Percentiles rank a stretch among this genome's conserved stretches.
phyloP scores from a whole-genome alignment of 2,797 vertebrate genomes.

The Denticeps clupeoides region DNA sequence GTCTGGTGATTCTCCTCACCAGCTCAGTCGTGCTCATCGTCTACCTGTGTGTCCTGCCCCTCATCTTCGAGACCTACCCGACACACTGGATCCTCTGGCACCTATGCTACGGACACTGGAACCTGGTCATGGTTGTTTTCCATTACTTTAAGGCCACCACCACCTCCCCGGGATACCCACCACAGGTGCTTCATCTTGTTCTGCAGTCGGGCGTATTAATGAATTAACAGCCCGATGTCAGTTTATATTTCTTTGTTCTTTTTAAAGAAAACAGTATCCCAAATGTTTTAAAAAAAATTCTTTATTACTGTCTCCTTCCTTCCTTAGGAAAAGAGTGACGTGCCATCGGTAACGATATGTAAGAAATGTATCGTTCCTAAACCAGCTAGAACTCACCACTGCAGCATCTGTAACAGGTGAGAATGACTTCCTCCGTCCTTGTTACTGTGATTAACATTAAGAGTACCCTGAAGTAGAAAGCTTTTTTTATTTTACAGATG shows the following conservation, averaged over 20 bases:
- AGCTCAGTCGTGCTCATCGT: conserved; percentile 79
- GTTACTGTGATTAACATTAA: too few species aligned
- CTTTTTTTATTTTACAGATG: conserved; percentile 63
- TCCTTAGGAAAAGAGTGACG: conserved; percentile 63
- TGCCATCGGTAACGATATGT: conserved; percentile 79
- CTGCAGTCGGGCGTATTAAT: neutral
- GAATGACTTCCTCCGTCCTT: too few species aligned
- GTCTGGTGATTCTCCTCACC: conserved; percentile 74
- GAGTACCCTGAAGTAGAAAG: neutral
- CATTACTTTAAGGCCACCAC: conserved; percentile 95
- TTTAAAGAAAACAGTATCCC: neutral
- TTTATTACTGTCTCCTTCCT: neutral
- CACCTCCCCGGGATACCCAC: conserved; percentile 76
- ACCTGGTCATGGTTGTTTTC: conserved; percentile 85
- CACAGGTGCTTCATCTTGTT: conserved; percentile 57
- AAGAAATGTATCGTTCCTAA: conserved; percentile 93
- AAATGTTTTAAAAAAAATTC: neutral
- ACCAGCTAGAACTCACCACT: conserved; percentile 90
- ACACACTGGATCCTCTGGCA: conserved; percentile 75
- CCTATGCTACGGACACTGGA: conserved; percentile 87
- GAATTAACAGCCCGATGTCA: too few species aligned
- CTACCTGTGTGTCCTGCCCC: conserved; percentile 82
- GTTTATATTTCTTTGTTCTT: neutral
- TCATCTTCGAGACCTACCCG: conserved; percentile 76
- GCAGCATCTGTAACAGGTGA: conserved; percentile 92